A percentile compares a stretch with the other conserved stretches of the same genome.
Evolutionary conservation across 2,113 vertebrate genomes (phyloP).

Genomic region (Raja brachyura): DNA sequence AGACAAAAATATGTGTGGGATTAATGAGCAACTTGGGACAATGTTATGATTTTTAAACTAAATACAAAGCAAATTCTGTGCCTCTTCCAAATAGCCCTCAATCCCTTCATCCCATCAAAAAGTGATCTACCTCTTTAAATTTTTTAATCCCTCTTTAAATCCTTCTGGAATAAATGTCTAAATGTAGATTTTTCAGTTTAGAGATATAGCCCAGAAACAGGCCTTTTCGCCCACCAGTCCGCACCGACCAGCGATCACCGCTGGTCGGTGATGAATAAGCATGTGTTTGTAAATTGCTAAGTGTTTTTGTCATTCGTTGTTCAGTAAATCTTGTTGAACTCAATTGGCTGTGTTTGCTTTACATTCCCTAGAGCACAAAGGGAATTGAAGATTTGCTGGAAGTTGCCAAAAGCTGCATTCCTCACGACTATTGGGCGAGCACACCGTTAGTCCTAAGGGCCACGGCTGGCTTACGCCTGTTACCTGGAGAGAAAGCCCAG

Average conservation of each 20-base stretch:
- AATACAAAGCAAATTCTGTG: background rate
- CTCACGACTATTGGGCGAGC: conserved; percentile 60
- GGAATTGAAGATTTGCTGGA: conserved; percentile 74
- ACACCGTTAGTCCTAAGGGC: conserved; percentile 84
- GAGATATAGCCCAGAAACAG: too few relatives aligned
- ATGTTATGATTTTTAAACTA: background rate
- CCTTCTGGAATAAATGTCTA: background rate
- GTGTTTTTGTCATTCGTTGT: background rate
- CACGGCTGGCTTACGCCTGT: conserved; percentile 80
- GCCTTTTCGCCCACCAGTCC: too few relatives aligned
- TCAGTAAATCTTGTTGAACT: background rate
- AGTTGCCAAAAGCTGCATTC: conserved; percentile 69
- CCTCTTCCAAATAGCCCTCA: too few relatives aligned
- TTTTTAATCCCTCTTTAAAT: too few relatives aligned
- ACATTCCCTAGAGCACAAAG: conserved; percentile 57
- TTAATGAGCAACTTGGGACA: background rate
- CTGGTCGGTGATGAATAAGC: too few relatives aligned
- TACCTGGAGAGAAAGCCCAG: conserved; percentile 78
- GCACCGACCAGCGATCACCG: too few relatives aligned
- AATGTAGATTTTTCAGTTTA: background rate
- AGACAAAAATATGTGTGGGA: background rate
- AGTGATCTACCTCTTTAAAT: too few relatives aligned
- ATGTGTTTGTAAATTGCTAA: background rate
- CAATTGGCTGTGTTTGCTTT: background rate
- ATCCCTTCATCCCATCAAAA: too few relatives aligned